Evolutionary conservation across 2,888 invertebrate genomes (phyloP), one percentile per base, ranked within the genome.

Genomic region (Metellina segmentata): DNA sequence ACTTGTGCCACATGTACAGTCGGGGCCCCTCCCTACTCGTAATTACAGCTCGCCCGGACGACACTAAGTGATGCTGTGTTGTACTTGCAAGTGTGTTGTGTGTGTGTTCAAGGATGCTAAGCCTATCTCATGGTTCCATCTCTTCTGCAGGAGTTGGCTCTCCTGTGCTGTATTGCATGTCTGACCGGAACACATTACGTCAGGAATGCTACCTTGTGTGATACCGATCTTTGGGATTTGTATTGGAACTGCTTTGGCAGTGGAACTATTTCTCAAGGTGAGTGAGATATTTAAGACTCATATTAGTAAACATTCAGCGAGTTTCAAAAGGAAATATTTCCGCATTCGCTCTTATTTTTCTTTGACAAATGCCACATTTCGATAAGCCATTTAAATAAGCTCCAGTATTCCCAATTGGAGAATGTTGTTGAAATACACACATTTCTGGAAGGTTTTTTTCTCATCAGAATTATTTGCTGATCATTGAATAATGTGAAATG

Each of bases 71-170:
- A 52, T 85, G 82, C 74, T 75, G 72, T 86, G 81, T 71, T 83
- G 87, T 91, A 69, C 71, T 78, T 61, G 49, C 69, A 48, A 48
- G 51, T 79, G 72, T 69, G 72, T 75, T 89, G 88, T 83, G 89
- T 89, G 70, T 90, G 81, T 81, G 49, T 74, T 52, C 72, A 51
- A 81, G 90, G 91, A 91, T 87, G 91, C 91, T 91, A 91, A 91
- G 91, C 91, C 91, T 91, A 91, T 91, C 87, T 91, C 52, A 81
- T 72, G 48, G 71, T 78, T n/a, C 85, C 90, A 81, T 91, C 87
- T 79, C 75, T 72, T 61, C 70, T 82, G 71, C 52, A 81, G 90
- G 87, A 83, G 87, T 83, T 87, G 87, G 83, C 53, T 78, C 34
- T 82, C 71, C n/a, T 72, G 72, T 53, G 82, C 52, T 79, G 78